Percentiles rank a stretch among this genome's conserved stretches.
phyloP scores from a whole-genome alignment of 2,113 vertebrate genomes.

The Oxyruncus cristatus region DNA sequence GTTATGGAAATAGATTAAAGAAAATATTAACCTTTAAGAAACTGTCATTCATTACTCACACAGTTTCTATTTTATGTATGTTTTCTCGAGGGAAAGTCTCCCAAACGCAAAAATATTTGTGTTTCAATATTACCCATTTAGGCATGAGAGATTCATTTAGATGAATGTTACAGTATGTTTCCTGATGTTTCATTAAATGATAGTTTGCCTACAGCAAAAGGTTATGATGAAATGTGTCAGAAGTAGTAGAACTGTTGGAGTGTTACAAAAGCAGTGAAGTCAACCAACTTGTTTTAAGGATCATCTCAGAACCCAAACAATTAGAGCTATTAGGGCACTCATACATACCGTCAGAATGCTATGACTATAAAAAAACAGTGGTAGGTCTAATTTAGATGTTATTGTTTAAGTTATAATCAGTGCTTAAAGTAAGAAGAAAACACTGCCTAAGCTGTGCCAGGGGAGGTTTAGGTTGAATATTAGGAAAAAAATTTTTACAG shows the following conservation, averaged over 20 bases:
- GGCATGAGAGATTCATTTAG: conserved; percentile 72
- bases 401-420: neutral
- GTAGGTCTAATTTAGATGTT: neutral
- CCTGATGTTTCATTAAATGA: conserved; percentile 59
- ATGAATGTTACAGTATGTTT: conserved; percentile 47
- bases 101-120: conserved; percentile 78
- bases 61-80: conserved; percentile 61
- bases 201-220: conserved; percentile 37
- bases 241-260: conserved; percentile 3
- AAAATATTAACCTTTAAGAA: conserved; percentile 86
- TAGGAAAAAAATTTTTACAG: no score
- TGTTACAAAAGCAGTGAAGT: conserved; percentile 13
- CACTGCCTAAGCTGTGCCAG: neutral
- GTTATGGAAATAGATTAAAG: conserved; percentile 82
- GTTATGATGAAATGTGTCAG: conserved; percentile 31
- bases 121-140: conserved; percentile 74
- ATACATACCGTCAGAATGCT: neutral
- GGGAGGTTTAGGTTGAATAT: no score
- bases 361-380: neutral
- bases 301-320: neutral
- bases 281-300: neutral
- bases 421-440: neutral
- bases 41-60: conserved; percentile 80
- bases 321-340: neutral
- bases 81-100: conserved; percentile 71